Evolutionary conservation across 2,113 vertebrate species (phyloP).

Genomic region (Scartelaos histophorus): DNA sequence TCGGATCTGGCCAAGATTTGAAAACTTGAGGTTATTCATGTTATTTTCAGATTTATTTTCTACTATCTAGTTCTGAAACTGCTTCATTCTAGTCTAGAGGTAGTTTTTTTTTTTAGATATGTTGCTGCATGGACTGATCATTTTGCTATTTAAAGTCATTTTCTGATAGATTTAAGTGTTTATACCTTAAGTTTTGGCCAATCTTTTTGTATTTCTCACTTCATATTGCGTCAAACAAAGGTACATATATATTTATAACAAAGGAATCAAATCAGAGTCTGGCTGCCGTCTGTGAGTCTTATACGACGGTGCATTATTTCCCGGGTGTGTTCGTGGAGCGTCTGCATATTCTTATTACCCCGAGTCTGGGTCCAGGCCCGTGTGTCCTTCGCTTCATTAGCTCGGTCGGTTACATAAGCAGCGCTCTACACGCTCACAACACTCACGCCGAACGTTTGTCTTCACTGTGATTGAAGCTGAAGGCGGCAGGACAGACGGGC

Average conservation of each 20-base stretch:
- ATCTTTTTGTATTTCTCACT: not conserved
- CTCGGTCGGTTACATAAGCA: not conserved
- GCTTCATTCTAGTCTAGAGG: too few relatives aligned
- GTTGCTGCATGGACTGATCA: too few relatives aligned
- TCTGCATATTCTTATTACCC: not conserved
- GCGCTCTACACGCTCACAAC: not conserved
- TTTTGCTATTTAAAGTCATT: too few relatives aligned
- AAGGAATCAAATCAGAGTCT: not conserved
- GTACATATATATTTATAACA: not conserved
- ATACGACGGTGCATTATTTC: not conserved
- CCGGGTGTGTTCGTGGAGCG: not conserved
- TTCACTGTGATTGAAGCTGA: not conserved
- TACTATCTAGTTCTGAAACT: too few relatives aligned
- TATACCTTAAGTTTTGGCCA: too few relatives aligned
- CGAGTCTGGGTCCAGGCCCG: not conserved
- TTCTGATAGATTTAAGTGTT: too few relatives aligned
- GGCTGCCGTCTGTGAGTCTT: not conserved
- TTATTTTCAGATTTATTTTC: too few relatives aligned
- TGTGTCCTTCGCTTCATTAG: constrained; percentile 1
- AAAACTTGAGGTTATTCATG: too few relatives aligned
- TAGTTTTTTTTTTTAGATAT: too few relatives aligned
- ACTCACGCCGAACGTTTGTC: not conserved
- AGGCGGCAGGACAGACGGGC: not conserved
- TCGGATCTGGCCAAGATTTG: too few relatives aligned
- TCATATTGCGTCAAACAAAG: too few relatives aligned